A percentile compares a stretch with the other conserved stretches of the same genome.
These are phyloP conservation scores for Menidia menidia DNA, from an alignment of 2,797 vertebrate species.

Conservation along the genomic window DNA sequence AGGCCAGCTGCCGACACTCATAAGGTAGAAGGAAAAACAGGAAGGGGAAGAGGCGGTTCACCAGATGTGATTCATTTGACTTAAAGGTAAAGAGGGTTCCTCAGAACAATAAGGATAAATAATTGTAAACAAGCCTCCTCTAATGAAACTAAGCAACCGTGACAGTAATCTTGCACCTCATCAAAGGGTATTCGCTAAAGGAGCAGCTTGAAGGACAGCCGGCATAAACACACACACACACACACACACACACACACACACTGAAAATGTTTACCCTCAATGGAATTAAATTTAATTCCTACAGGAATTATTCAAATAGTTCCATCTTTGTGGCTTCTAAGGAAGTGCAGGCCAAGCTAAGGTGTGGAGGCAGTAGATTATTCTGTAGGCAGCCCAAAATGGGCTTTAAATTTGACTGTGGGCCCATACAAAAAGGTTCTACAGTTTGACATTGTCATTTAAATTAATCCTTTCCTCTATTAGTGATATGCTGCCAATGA, in stretches of 20 bases:
- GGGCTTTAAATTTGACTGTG: neutral
- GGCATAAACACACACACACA: constrained; percentile 31
- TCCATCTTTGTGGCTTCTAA: neutral
- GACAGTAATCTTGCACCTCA: constrained; percentile 44
- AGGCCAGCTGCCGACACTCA: constrained; percentile 7
- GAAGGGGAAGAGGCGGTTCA: neutral
- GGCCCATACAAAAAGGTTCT: too few species aligned
- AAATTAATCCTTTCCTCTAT: neutral
- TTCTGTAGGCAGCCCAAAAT: neutral
- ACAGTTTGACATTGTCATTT: neutral
- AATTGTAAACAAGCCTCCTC: constrained; percentile 46
- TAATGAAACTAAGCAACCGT: constrained; percentile 45
- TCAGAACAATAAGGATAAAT: constrained; percentile 34
- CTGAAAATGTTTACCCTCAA: neutral
- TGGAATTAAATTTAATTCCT: neutral
- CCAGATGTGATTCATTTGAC: constrained; percentile 20
- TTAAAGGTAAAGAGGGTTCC: constrained; percentile 19
- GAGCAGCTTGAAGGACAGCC: constrained; percentile 26
- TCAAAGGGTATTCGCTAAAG: constrained; percentile 9
- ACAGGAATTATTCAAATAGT: neutral
- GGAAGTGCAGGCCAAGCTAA: neutral
- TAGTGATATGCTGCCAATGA: neutral
- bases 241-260: constrained; percentile 19
- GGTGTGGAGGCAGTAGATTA: neutral
- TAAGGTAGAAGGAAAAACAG: neutral